Conservation (phyloP, 2,888 invertebrate genomes). For the Mimumesa dahlbomi region DNA sequence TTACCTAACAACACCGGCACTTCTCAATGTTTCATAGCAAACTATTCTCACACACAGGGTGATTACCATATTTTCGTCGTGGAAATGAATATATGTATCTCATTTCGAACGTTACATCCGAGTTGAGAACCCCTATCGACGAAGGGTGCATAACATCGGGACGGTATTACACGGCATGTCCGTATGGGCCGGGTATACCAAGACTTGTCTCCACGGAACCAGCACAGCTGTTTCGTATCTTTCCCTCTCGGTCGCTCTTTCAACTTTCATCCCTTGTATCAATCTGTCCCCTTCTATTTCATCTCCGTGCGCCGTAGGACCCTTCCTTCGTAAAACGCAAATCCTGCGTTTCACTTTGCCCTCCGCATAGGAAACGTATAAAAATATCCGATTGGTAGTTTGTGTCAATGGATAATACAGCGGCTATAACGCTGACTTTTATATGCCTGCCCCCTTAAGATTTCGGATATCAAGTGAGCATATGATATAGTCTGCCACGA, state of each 20-base stretch:
- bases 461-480: no score
- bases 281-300: constrained; percentile 63
- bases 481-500: no score
- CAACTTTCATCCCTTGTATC: constrained; percentile 60
- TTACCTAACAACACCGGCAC: no score
- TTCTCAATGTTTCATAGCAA: no score
- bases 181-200: constrained; percentile 54
- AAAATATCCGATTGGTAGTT: constrained; percentile 22
- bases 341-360: constrained; percentile 29
- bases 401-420: not conserved
- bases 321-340: constrained; percentile 41
- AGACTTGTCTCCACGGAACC: constrained; percentile 64
- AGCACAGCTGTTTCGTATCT: constrained; percentile 72
- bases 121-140: constrained; percentile 67
- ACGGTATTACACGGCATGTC: constrained; percentile 54
- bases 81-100: no score
- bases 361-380: constrained; percentile 38
- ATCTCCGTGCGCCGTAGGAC: constrained; percentile 56
- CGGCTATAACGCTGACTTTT: not conserved
- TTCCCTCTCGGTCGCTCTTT: constrained; percentile 57
- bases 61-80: not conserved
- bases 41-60: not conserved
- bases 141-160: constrained; percentile 68
- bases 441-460: no score
- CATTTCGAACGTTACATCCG: not conserved